Evolutionary conservation across 1,140 invertebrate genomes (phyloP), one percentile per base, ranked within the genome.

Genomic region (Drosophila athabasca): DNA sequence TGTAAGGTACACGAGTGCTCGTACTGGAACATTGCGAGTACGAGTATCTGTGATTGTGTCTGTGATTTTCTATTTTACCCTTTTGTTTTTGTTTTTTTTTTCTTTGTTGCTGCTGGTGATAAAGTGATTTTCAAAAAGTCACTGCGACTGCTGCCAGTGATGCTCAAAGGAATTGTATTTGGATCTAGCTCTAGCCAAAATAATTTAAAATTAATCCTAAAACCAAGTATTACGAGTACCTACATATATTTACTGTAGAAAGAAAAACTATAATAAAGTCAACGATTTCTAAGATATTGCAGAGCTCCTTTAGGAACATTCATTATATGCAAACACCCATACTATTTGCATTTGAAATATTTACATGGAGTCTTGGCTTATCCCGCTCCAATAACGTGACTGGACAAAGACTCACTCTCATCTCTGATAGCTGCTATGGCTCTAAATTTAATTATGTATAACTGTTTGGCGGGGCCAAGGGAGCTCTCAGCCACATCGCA

Each of bases 61-160:
- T 61, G 51, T 41, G 49, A 69, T 51, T 70, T 70, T 70, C 70
- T 53, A 51, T 59, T 65, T 70, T 41, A 31, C 24, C 9, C 29
- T 48, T 22, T 35, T 39, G 43, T 65, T 74, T 74, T 65, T 41
- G 3, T 65, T 35, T 45, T 35, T 19, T 44, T 26, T 44, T 24
- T 15, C 35, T 39, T 66, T 67, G 31, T 50, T 62, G 54, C 62
- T 39, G 62, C 41, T 39, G 11, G 11, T 13, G 35, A 8, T 39
- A 39, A 39, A 31, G 49, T 75, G 62, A 75, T 67, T 75, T 75
- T 75, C 60, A 44, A 75, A 70, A 74, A 74, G 52, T 72, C 58
- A 72, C 68, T 53, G 50, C 44, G 41, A 66, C 41, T 31, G 43
- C 41, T 35, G 52, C 26, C 43, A 59, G 79, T 81, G 79, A 81